Conservation (phyloP, 2,797 vertebrate species). For the Hoplostethus mediterraneus region DNA sequence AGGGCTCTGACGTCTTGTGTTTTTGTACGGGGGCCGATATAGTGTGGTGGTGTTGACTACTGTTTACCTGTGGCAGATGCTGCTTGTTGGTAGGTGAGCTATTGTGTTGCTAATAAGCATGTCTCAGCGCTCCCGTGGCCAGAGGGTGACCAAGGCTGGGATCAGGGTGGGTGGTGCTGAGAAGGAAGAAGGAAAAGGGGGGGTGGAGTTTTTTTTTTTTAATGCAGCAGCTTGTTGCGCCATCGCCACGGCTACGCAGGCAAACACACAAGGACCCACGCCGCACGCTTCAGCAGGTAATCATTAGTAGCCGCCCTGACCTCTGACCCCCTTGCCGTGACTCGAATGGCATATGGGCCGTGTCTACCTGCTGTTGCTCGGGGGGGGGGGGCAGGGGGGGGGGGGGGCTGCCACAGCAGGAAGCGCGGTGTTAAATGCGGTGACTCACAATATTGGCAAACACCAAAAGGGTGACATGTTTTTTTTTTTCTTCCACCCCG, state of each 20-base stretch:
- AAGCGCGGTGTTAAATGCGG: constrained; percentile 26
- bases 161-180: not conserved
- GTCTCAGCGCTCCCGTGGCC: constrained; percentile 1
- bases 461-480: not conserved
- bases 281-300: constrained; percentile 66
- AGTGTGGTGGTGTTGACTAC: constrained; percentile 1
- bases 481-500: not conserved
- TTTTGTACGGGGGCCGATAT: not conserved
- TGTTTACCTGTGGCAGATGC: not conserved
- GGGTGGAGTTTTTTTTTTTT: constrained; percentile 7
- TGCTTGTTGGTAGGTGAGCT: not conserved
- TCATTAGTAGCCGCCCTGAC: constrained; percentile 53
- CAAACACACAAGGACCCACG: constrained; percentile 45
- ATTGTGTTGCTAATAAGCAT: not conserved
- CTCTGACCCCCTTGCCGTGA: constrained; percentile 60
- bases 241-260: constrained; percentile 57
- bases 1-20: not conserved
- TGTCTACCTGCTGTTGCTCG: constrained; percentile 72
- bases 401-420: constrained; percentile 40
- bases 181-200: too few relatives aligned
- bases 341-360: constrained; percentile 61
- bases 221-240: constrained; percentile 33
- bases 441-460: not conserved
- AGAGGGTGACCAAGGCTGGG: constrained; percentile 9
- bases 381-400: constrained; percentile 57